Conservation (phyloP, 2,888 invertebrate species). For the Patella caerulea region DNA sequence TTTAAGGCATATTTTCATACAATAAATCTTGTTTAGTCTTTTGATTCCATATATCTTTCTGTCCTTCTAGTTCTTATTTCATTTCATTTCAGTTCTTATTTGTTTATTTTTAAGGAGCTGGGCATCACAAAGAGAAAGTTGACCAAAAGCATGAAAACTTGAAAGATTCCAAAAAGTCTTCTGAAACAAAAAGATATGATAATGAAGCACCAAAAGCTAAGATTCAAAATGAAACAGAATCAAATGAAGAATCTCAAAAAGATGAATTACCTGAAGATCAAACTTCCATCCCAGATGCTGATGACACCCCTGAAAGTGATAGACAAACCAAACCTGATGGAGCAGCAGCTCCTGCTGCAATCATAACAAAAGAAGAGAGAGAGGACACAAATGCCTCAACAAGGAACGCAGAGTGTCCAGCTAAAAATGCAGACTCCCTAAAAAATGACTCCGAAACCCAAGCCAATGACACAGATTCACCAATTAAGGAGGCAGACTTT, state of each 20-base stretch:
- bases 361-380: not conserved
- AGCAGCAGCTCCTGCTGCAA: conserved; percentile 18
- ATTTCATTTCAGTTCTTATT: too few species aligned
- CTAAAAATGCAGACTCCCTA: not conserved
- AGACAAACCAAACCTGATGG: conserved; percentile 28
- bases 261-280: not conserved
- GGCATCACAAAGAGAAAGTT: too few species aligned
- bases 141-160: too few species aligned
- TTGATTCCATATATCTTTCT: too few species aligned
- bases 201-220: conserved; percentile 24
- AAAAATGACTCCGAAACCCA: not conserved
- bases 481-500: not conserved
- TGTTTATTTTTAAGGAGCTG: too few species aligned
- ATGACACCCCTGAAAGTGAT: not conserved
- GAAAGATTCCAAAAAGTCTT: too few species aligned
- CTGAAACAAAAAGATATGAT: conserved; percentile 30
- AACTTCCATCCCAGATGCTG: not conserved
- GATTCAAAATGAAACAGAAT: not conserved
- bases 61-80: too few species aligned
- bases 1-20: too few species aligned
- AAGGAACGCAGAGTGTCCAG: not conserved
- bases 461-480: conserved; percentile 6
- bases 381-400: not conserved
- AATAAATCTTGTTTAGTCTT: too few species aligned
- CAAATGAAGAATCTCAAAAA: not conserved